Evolutionary conservation across 2,888 invertebrate genomes (phyloP).

Genomic region (Volucella inanis): DNA sequence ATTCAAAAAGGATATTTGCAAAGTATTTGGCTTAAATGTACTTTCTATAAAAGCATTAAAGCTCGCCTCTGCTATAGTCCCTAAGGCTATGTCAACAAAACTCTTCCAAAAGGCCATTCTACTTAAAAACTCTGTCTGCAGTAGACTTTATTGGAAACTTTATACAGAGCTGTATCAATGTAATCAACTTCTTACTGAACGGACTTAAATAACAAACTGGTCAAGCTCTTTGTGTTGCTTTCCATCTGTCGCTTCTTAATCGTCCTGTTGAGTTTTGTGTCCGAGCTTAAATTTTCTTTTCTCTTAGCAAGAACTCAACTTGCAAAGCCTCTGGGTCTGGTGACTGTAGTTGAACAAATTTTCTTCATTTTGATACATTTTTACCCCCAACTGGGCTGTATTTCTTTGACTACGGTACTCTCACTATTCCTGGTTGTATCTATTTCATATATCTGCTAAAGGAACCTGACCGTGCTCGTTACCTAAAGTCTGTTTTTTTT

Average conservation of each 20-base stretch:
- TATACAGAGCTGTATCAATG: conserved; percentile 15
- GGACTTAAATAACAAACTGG: conserved; percentile 48
- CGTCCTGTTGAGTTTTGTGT: conserved; percentile 5
- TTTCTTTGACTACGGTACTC: conserved; percentile 7
- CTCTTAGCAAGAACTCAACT: conserved; percentile 6
- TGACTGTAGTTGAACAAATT: conserved; percentile 44
- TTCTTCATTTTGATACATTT: conserved; percentile 32
- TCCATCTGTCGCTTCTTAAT: not conserved
- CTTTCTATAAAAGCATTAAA: too few relatives aligned
- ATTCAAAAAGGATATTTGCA: too few relatives aligned
- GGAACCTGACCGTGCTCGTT: not conserved
- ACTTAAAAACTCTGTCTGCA: too few relatives aligned
- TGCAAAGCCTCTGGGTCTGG: not conserved
- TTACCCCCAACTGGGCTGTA: conserved; percentile 17
- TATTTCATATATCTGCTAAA: conserved; percentile 3
- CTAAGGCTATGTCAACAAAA: too few relatives aligned
- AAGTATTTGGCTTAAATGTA: too few relatives aligned
- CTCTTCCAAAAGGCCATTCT: too few relatives aligned
- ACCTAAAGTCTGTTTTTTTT: too few relatives aligned
- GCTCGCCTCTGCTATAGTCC: too few relatives aligned
- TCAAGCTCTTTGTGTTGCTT: conserved; percentile 31
- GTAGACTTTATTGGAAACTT: not conserved
- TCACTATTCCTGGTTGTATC: conserved; percentile 4
- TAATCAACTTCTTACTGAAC: conserved; percentile 32
- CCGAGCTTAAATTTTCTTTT: conserved; percentile 12